A percentile compares a stretch with the other conserved stretches of the same genome.
These are phyloP conservation scores for Pteropus alecto DNA, from an alignment of 2,113 vertebrate species.

Conservation along the genomic window DNA sequence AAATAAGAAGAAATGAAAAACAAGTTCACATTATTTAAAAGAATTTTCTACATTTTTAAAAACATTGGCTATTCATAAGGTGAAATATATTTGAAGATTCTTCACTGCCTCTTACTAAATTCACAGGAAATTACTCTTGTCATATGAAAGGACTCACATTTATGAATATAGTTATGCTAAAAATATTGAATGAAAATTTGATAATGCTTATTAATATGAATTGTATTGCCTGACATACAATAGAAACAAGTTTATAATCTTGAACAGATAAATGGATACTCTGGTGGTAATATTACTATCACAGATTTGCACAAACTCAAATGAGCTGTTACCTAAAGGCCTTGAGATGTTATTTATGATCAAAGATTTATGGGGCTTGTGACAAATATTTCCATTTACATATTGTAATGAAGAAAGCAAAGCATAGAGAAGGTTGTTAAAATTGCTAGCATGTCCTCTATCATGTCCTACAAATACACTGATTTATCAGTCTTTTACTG, in stretches of 20 bases:
- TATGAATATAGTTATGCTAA: conserved; percentile 6
- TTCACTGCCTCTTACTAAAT: not conserved
- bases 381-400: conserved; percentile 30
- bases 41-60: not conserved
- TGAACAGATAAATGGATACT: not conserved
- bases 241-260: not conserved
- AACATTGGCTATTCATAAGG: not conserved
- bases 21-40: not conserved
- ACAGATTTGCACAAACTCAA: not conserved
- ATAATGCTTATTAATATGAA: not conserved
- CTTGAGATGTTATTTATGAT: not conserved
- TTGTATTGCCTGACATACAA: not conserved
- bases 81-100: not conserved
- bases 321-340: not conserved
- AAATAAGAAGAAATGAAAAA: conserved; percentile 15
- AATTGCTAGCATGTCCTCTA: not conserved
- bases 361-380: conserved; percentile 2
- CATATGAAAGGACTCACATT: not conserved
- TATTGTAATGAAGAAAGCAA: conserved; percentile 7
- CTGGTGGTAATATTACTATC: not conserved
- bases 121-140: not conserved
- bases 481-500: not conserved
- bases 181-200: not conserved
- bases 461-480: not conserved
- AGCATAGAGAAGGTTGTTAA: not conserved